Conservation (phyloP, 2,888 invertebrate species). For the Drosophila meridiana region DNA sequence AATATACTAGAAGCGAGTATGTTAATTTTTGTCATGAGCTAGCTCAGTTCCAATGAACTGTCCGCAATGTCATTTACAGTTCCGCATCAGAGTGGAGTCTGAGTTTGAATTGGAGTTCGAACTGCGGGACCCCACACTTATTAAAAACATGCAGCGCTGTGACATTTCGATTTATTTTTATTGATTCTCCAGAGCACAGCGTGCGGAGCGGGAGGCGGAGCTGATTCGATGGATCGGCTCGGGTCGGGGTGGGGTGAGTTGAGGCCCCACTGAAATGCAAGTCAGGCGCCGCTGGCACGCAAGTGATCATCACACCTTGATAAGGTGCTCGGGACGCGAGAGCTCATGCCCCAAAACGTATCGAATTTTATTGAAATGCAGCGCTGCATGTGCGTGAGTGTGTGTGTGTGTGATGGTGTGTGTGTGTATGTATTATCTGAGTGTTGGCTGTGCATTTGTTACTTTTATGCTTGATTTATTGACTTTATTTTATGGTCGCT, state of each 20-base stretch:
- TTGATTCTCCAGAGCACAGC: constrained; percentile 62
- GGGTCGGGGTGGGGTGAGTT: not conserved
- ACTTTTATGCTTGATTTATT: constrained; percentile 81
- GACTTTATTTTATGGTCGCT: constrained; percentile 81
- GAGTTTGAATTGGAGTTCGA: constrained; percentile 27
- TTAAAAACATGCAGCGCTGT: constrained; percentile 71
- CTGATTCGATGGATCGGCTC: not conserved
- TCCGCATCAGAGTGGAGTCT: constrained; percentile 13
- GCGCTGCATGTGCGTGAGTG: constrained; percentile 35
- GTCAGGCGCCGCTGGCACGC: constrained; percentile 81
- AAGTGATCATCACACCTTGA: constrained; percentile 81
- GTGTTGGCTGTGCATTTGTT: constrained; percentile 80
- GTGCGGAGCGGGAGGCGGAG: constrained; percentile 4
- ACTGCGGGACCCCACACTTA: constrained; percentile 77
- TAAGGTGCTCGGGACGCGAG: constrained; percentile 47
- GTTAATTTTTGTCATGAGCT: constrained; percentile 31
- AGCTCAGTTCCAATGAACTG: constrained; percentile 63
- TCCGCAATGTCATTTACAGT: constrained; percentile 74
- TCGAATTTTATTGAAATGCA: constrained; percentile 81
- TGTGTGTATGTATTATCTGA: constrained; percentile 64
- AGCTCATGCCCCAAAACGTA: constrained; percentile 66
- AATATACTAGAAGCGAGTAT: constrained; percentile 53
- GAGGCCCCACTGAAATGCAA: constrained; percentile 71
- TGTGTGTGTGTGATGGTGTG: not conserved
- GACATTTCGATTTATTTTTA: constrained; percentile 82